These are phyloP conservation scores for Hypotaenidia philippensis DNA, from an alignment of 2,797 vertebrate genomes.

Conservation along the genomic window DNA sequence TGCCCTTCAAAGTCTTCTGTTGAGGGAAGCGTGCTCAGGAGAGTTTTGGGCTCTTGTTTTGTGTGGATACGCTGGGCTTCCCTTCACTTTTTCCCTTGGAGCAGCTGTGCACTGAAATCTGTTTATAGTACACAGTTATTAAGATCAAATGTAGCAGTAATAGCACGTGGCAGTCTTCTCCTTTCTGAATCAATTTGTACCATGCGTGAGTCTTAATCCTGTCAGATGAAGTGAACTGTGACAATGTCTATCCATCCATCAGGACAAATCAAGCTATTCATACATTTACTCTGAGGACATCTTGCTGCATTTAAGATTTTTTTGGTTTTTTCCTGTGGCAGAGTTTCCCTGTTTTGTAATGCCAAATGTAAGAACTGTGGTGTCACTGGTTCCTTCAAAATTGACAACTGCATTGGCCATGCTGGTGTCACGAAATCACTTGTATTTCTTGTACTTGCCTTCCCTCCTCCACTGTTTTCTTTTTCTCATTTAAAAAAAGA, in stretches of 20 bases:
- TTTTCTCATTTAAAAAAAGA: not conserved
- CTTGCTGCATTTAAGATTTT: not conserved
- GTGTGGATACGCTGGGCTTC: not conserved
- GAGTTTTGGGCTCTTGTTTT: constrained; percentile 31
- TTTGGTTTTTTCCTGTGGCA: not conserved
- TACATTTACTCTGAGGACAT: constrained; percentile 10
- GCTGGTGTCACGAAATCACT: not conserved
- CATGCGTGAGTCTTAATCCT: constrained; percentile 10
- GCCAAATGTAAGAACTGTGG: not conserved
- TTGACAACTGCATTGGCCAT: not conserved
- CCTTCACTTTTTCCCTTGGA: constrained; percentile 11
- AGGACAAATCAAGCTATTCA: constrained; percentile 41
- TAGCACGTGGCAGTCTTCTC: constrained; percentile 37
- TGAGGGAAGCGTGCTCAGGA: not conserved
- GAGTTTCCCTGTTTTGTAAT: not conserved
- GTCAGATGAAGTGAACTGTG: constrained; percentile 65
- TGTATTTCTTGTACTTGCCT: not conserved
- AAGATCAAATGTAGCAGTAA: constrained; percentile 54
- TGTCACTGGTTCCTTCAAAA: not conserved
- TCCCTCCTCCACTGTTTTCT: not conserved
- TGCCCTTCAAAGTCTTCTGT: not conserved
- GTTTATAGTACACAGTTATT: constrained; percentile 43
- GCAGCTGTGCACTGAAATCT: not conserved
- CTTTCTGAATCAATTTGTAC: constrained; percentile 56
- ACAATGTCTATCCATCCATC: constrained; percentile 59